phyloP scores from a whole-genome alignment of 1,140 invertebrate species.

The Diabrotica virgifera region DNA sequence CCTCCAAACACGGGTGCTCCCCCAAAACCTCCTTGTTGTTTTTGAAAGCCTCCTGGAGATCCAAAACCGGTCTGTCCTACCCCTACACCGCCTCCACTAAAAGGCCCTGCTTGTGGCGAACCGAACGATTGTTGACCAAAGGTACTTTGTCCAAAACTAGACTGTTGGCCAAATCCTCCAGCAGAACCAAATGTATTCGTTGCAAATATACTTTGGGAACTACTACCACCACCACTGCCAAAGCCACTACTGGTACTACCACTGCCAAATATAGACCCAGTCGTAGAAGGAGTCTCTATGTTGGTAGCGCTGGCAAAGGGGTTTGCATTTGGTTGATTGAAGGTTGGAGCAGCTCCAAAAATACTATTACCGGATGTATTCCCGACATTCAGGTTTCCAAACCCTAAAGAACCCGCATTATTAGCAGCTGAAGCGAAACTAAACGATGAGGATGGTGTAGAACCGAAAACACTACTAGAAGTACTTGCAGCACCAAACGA shows the following conservation, averaged over 20 bases:
- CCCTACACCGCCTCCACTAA: slow-evolving; percentile 40
- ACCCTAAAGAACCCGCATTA: slow-evolving; percentile 25
- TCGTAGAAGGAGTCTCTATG: slow-evolving; percentile 10
- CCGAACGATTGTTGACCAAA: slow-evolving; percentile 32
- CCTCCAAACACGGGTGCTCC: slow-evolving; percentile 50
- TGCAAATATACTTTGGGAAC: slow-evolving; percentile 13
- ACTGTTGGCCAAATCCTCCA: slow-evolving; percentile 32
- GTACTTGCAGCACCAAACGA: slow-evolving; percentile 21
- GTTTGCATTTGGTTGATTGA: neutral
- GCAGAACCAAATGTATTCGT: slow-evolving; percentile 13
- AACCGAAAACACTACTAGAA: slow-evolving; percentile 29
- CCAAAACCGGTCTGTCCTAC: slow-evolving; percentile 46
- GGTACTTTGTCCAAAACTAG: slow-evolving; percentile 29
- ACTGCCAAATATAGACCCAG: slow-evolving; percentile 27
- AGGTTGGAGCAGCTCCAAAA: slow-evolving; percentile 6
- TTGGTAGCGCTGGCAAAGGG: slow-evolving; percentile 17
- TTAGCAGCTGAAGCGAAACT: slow-evolving; percentile 12
- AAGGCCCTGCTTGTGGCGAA: slow-evolving; percentile 31
- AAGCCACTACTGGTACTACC: slow-evolving; percentile 20
- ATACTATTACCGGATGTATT: slow-evolving; percentile 21
- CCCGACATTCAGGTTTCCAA: slow-evolving; percentile 36
- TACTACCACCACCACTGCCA: slow-evolving; percentile 19
- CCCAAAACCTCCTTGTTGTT: slow-evolving; percentile 47
- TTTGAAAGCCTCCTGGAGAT: slow-evolving; percentile 34
- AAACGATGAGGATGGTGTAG: slow-evolving; percentile 17